phyloP scores from a whole-genome alignment of 2,113 vertebrate species.

The Daphoenositta chrysoptera region DNA sequence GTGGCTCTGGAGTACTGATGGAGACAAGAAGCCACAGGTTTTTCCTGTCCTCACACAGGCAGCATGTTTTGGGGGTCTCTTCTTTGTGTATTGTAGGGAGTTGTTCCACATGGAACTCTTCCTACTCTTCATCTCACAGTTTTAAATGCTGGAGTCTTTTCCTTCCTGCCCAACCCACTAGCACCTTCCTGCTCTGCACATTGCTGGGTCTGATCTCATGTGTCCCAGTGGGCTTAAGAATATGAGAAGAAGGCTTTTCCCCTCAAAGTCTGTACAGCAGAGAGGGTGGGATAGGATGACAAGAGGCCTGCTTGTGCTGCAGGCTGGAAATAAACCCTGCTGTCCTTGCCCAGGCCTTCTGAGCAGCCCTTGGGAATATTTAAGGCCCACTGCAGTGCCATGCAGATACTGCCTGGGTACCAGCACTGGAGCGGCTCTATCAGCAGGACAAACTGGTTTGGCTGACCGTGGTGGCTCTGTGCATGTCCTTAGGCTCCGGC shows the following conservation, averaged over 20 bases:
- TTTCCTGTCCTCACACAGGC: fast-evolving
- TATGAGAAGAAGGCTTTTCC: not conserved
- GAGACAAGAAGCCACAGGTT: not conserved
- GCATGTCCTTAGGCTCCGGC: not conserved
- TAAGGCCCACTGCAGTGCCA: not conserved
- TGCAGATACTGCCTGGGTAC: fast-evolving
- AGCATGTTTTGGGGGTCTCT: not conserved
- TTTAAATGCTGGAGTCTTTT: not conserved
- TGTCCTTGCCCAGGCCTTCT: not conserved
- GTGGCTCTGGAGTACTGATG: not conserved
- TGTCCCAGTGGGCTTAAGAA: not conserved
- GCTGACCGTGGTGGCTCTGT: fast-evolving
- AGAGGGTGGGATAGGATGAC: not conserved
- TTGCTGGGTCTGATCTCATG: not conserved
- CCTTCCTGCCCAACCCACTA: not conserved
- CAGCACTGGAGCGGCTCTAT: not conserved
- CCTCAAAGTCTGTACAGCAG: not conserved
- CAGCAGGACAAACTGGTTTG: not conserved
- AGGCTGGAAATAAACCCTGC: not conserved
- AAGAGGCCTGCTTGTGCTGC: not conserved
- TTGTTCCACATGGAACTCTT: not conserved
- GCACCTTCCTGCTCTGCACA: not conserved
- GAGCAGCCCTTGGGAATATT: not conserved
- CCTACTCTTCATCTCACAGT: not conserved
- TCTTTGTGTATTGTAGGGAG: not conserved